These are phyloP conservation scores for Piprites chloris DNA, from an alignment of 2,113 vertebrate species.

Conservation along the genomic window DNA sequence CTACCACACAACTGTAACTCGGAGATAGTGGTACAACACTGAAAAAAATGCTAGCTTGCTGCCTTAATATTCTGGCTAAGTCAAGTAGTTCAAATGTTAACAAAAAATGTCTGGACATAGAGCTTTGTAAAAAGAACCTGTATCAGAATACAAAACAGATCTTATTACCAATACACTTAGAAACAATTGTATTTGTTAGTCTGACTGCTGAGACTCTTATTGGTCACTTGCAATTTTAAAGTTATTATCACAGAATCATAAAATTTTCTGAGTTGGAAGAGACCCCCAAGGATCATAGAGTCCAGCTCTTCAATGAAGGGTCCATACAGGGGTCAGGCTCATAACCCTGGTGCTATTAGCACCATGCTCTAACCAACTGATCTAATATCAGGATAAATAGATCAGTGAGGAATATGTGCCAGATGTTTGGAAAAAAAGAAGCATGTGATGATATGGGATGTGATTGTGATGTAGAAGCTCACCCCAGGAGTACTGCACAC, in stretches of 20 bases:
- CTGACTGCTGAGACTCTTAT: not conserved
- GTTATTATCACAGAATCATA: not conserved
- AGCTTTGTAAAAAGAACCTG: not conserved
- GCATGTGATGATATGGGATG: not conserved
- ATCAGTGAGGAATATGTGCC: not conserved
- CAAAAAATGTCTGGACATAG: not conserved
- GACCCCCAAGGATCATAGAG: not conserved
- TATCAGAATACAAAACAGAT: not conserved
- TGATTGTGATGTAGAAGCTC: not conserved
- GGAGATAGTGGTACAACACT: not conserved
- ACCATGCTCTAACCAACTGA: not conserved
- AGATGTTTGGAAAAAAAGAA: not conserved
- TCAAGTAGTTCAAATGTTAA: not conserved
- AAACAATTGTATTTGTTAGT: not conserved
- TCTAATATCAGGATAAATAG: not conserved
- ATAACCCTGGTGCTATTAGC: accelerated
- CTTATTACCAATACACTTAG: not conserved
- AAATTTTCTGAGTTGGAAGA: not conserved
- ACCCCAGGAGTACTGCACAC: not conserved
- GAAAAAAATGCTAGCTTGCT: not conserved
- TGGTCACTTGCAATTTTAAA: not conserved
- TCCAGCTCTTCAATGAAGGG: not conserved
- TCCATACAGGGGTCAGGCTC: not conserved
- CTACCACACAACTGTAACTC: not conserved
- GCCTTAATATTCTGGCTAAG: not conserved